A percentile compares a stretch with the other conserved stretches of the same genome.
Conservation (phyloP, 2,797 vertebrate species). For the Champsocephalus esox region DNA sequence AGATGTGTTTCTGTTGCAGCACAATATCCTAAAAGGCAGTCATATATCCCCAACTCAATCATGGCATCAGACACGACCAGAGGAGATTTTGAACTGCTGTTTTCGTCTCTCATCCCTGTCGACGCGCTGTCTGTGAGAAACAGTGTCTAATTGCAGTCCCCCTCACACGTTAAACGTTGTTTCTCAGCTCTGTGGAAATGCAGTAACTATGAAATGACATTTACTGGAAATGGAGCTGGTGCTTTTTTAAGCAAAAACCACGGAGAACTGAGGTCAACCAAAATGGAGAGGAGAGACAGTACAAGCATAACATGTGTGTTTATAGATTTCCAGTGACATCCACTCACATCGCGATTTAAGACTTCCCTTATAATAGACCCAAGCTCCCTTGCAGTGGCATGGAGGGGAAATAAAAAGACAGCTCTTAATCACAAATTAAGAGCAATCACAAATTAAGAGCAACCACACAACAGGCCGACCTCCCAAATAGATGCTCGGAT, state of each 20-base stretch:
- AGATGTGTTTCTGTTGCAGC: slow-evolving; percentile 30
- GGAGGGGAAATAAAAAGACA: slow-evolving; percentile 35
- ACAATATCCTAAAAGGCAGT: slow-evolving; percentile 59
- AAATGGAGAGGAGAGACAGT: slow-evolving; percentile 39
- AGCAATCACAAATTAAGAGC: slow-evolving; percentile 58
- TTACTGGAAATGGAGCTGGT: slow-evolving; percentile 83
- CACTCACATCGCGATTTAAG: slow-evolving; percentile 69
- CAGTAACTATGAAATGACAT: slow-evolving; percentile 81
- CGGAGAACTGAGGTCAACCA: slow-evolving; percentile 81
- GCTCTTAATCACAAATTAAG: slow-evolving; percentile 58
- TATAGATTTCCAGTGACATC: slow-evolving; percentile 77
- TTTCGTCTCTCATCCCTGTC: slow-evolving; percentile 56
- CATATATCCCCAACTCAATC: slow-evolving; percentile 49
- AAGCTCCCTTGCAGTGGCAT: slow-evolving; percentile 48
- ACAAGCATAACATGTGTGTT: slow-evolving; percentile 72
- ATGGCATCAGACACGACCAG: slow-evolving; percentile 54
- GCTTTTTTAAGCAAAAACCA: slow-evolving; percentile 77
- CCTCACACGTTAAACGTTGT: slow-evolving; percentile 68
- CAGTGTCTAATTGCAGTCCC: slow-evolving; percentile 75
- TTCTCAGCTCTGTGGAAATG: slow-evolving; percentile 77
- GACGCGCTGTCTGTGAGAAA: slow-evolving; percentile 69
- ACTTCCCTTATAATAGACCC: slow-evolving; percentile 66
- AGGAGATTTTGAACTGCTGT: slow-evolving; percentile 43
- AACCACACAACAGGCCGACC: slow-evolving; percentile 58
- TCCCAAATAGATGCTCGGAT: slow-evolving; percentile 59